Evolutionary conservation across 2,888 invertebrate species (phyloP).

Genomic region (Leptinotarsa tumamoca): DNA sequence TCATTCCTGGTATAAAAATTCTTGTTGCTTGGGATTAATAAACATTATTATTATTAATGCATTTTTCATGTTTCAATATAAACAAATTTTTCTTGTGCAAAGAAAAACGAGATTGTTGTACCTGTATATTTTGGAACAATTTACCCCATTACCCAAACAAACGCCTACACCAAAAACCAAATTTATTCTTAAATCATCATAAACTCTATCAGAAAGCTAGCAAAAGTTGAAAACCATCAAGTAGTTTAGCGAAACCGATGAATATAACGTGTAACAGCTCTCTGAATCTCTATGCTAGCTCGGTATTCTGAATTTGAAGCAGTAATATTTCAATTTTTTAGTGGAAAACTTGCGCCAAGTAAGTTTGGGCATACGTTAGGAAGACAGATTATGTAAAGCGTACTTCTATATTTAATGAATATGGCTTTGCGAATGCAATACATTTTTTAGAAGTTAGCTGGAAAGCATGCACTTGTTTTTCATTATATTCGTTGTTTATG

Average conservation of each 20-base stretch:
- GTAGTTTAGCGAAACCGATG: constrained; percentile 40
- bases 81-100: too few relatives aligned
- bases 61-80: too few relatives aligned
- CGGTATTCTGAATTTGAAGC: constrained; percentile 40
- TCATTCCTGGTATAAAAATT: too few relatives aligned
- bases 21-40: too few relatives aligned
- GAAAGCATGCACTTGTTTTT: constrained; percentile 45
- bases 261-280: constrained; percentile 40
- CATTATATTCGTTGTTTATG: constrained; percentile 44
- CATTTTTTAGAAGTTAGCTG: constrained; percentile 44
- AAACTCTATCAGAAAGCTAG: neutral
- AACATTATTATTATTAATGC: too few relatives aligned
- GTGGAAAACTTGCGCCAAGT: constrained; percentile 42
- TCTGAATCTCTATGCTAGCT: constrained; percentile 33
- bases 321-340: constrained; percentile 47
- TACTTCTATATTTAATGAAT: constrained; percentile 48
- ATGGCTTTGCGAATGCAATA: constrained; percentile 44
- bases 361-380: constrained; percentile 47
- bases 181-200: neutral
- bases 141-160: too few relatives aligned
- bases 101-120: too few relatives aligned
- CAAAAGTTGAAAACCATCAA: constrained; percentile 34
- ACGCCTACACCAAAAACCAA: neutral
- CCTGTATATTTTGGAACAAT: too few relatives aligned
- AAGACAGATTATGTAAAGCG: constrained; percentile 49